These are phyloP conservation scores for Temnothorax nylanderi DNA, from an alignment of 1,140 invertebrate species.

Conservation along the genomic window DNA sequence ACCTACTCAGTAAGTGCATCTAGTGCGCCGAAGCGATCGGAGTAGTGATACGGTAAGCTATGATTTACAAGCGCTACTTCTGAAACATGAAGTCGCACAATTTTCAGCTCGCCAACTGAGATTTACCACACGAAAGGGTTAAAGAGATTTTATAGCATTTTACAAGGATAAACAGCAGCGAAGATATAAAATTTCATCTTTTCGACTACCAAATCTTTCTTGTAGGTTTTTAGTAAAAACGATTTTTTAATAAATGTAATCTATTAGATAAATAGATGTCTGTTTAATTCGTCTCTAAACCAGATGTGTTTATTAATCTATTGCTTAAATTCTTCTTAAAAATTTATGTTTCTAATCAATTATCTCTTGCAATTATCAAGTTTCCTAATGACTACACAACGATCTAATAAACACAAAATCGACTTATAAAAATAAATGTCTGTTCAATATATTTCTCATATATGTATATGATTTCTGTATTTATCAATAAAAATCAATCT, in stretches of 20 bases:
- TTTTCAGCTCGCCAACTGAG: not conserved
- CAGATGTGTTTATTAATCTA: not conserved
- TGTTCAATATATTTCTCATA: not conserved
- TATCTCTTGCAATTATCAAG: not conserved
- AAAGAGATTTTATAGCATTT: not conserved
- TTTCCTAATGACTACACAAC: not conserved
- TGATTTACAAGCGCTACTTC: constrained; percentile 33
- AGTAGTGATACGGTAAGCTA: constrained; percentile 3
- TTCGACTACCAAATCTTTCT: not conserved
- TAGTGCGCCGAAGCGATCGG: constrained; percentile 12
- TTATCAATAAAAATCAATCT: not conserved
- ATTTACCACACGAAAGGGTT: not conserved
- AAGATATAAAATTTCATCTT: not conserved
- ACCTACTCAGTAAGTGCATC: constrained; percentile 28
- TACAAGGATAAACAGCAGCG: not conserved
- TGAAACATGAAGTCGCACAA: not conserved
- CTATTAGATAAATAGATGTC: not conserved
- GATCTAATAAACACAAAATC: not conserved
- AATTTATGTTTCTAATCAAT: not conserved
- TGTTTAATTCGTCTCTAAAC: not conserved
- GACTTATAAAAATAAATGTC: not conserved
- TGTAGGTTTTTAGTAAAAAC: not conserved
- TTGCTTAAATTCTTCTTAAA: not conserved
- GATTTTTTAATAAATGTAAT: not conserved
- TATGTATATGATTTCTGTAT: not conserved